Evolutionary conservation across 2,797 vertebrate genomes (phyloP).

Genomic region (Parauchenoglanis punctatus): DNA sequence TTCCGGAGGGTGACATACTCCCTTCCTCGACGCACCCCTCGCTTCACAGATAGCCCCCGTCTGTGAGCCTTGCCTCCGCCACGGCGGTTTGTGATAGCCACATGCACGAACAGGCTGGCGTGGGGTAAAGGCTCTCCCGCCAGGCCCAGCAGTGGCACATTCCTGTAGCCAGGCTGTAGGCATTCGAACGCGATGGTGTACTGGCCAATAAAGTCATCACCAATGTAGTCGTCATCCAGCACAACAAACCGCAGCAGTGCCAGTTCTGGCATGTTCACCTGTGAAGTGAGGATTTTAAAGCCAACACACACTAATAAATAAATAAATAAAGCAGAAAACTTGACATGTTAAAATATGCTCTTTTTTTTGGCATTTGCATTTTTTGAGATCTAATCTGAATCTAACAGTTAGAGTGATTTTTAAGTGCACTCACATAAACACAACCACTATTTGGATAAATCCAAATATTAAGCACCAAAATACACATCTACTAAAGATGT

Average conservation of each 20-base stretch:
- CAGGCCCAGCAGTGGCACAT: slow-evolving; percentile 88
- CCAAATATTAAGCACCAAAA: slow-evolving; percentile 4
- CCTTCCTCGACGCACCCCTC: slow-evolving; percentile 85
- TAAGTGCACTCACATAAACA: neutral
- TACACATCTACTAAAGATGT: neutral
- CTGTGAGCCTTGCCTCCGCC: slow-evolving; percentile 91
- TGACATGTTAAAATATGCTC: neutral
- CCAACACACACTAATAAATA: neutral
- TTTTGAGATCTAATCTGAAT: neutral
- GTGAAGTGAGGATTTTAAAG: slow-evolving; percentile 19
- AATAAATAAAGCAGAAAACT: neutral
- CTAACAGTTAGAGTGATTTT: neutral
- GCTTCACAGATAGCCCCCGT: slow-evolving; percentile 86
- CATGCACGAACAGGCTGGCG: slow-evolving; percentile 90
- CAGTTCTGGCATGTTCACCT: slow-evolving; percentile 93
- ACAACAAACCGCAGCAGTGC: slow-evolving; percentile 94
- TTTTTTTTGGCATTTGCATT: neutral
- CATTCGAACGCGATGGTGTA: slow-evolving; percentile 92
- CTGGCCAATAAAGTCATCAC: slow-evolving; percentile 97
- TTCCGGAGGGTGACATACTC: slow-evolving; percentile 91
- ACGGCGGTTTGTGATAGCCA: slow-evolving; percentile 90
- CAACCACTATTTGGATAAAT: neutral
- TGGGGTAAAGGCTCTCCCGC: slow-evolving; percentile 89
- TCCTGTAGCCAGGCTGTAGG: slow-evolving; percentile 92
- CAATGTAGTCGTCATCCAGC: slow-evolving; percentile 96